Evolutionary conservation across 2,797 vertebrate species (phyloP).

Genomic region (Novumbra hubbsi): DNA sequence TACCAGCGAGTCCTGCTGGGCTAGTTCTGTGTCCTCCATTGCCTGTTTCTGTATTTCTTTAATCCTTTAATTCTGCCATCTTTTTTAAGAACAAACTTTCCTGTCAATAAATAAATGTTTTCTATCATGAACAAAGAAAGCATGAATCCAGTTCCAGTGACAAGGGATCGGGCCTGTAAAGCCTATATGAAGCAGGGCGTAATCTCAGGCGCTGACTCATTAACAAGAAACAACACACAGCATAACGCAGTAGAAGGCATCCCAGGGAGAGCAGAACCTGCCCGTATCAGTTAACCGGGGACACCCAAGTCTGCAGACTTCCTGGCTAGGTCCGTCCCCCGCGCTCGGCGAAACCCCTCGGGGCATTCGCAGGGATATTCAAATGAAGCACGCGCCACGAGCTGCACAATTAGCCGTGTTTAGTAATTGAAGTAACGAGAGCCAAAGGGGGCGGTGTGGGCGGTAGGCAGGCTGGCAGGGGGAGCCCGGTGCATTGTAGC

Average conservation of each 20-base stretch:
- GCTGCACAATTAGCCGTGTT: conserved; percentile 85
- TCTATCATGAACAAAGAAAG: not conserved
- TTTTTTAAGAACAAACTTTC: not conserved
- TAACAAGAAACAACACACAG: not conserved
- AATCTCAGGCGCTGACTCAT: not conserved
- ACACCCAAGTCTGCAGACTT: conserved; percentile 50
- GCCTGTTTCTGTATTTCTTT: conserved; percentile 6
- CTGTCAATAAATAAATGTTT: not conserved
- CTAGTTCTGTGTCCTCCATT: conserved; percentile 60
- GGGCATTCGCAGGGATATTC: conserved; percentile 83
- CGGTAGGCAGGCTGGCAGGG: conserved; percentile 57
- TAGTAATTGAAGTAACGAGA: conserved; percentile 75
- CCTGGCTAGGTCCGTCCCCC: conserved; percentile 60
- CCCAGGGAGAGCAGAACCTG: conserved; percentile 44
- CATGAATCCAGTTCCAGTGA: not conserved
- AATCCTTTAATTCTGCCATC: not conserved
- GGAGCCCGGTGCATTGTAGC: conserved; percentile 58
- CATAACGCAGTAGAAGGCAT: not conserved
- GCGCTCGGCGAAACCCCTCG: conserved; percentile 61
- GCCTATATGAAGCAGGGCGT: conserved; percentile 20
- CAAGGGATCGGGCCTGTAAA: not conserved
- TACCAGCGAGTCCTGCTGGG: conserved; percentile 39
- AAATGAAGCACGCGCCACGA: conserved; percentile 84
- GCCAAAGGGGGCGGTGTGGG: conserved; percentile 60
- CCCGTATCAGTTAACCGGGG: conserved; percentile 43